These are phyloP conservation scores for Sylvia atricapilla DNA, from an alignment of 2,113 vertebrate genomes.

Conservation along the genomic window DNA sequence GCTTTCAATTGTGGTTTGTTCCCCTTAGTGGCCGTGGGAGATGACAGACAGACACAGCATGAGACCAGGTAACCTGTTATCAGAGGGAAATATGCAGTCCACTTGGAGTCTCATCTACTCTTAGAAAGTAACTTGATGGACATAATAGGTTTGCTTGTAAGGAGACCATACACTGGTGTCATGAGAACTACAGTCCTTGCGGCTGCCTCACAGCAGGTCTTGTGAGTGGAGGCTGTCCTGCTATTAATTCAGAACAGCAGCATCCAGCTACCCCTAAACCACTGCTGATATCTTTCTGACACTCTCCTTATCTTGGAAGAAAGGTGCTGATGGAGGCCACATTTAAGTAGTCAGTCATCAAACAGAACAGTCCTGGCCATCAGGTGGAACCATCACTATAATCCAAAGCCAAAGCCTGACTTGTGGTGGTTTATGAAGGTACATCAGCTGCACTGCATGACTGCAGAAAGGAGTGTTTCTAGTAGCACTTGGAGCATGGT, in stretches of 20 bases:
- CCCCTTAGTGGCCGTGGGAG: accelerated
- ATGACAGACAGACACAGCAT: background rate
- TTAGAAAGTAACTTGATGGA: background rate
- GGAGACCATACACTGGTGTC: background rate
- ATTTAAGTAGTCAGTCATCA: background rate
- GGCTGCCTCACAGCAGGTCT: background rate
- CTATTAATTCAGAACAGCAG: background rate
- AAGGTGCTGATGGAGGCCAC: background rate
- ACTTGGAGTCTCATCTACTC: background rate
- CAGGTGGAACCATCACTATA: background rate
- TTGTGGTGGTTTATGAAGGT: background rate
- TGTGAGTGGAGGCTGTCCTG: background rate
- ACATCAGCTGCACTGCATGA: background rate
- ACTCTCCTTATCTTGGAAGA: background rate
- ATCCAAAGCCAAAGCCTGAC: background rate
- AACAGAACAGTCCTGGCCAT: background rate
- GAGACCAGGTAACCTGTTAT: background rate
- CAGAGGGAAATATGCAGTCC: background rate
- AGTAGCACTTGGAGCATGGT: background rate
- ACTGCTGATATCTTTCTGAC: background rate
- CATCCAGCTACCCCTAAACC: background rate
- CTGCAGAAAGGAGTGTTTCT: background rate
- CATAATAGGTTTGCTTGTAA: background rate
- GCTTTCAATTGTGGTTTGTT: background rate
- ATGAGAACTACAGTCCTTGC: background rate